phyloP scores from a whole-genome alignment of 2,113 vertebrate genomes.

The Oncorhynchus kisutch region DNA sequence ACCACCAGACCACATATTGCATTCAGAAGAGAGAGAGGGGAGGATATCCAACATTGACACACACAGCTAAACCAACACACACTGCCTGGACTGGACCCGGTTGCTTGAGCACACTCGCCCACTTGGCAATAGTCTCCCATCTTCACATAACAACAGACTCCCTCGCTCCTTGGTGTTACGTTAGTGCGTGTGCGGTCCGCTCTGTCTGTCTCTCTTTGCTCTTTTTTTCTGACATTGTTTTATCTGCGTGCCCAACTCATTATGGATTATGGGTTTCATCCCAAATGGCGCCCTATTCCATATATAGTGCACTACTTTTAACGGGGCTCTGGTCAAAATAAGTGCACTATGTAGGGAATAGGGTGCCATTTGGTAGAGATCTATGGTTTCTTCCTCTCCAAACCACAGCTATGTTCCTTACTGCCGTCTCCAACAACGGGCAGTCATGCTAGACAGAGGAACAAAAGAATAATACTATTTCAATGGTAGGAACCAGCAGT shows the following conservation, averaged over 20 bases:
- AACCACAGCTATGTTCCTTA: slow-evolving; percentile 9
- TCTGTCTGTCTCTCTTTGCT: background rate
- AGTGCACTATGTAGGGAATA: no score
- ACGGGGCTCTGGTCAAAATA: no score
- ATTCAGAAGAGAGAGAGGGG: background rate
- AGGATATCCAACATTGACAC: background rate
- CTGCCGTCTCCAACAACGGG: background rate
- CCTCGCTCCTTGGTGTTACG: background rate
- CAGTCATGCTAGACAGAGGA: background rate
- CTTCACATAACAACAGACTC: slow-evolving; percentile 9
- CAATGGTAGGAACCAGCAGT: slow-evolving; percentile 4
- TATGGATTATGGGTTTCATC: background rate
- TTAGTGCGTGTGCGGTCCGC: slow-evolving; percentile 18
- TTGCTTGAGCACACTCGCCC: background rate
- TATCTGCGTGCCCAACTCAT: background rate
- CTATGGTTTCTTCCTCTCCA: background rate
- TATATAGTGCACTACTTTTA: no score
- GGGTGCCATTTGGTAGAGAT: no score
- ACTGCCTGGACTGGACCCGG: background rate
- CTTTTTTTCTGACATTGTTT: background rate
- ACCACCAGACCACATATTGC: background rate
- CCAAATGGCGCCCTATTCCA: no score
- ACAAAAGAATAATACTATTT: slow-evolving; percentile 4
- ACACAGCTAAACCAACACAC: slow-evolving; percentile 10
- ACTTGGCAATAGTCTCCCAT: background rate